Conservation (phyloP, 2,888 invertebrate species). For the Aporophyla nigra region DNA sequence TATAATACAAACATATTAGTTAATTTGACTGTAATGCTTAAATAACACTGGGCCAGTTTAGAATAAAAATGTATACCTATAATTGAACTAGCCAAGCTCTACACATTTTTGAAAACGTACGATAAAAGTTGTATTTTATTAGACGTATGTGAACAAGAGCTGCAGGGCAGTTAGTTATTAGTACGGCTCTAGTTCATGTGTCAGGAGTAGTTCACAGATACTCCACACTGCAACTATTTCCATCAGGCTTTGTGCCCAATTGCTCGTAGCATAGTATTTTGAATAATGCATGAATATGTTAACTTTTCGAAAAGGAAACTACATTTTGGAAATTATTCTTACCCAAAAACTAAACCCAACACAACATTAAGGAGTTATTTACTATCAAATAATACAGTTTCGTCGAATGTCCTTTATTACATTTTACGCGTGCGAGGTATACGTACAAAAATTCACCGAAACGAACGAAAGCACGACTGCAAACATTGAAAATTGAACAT, state of each 20-base stretch:
- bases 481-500: conserved; percentile 21
- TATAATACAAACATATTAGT: neutral
- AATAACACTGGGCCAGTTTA: neutral
- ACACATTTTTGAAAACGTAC: conserved; percentile 8
- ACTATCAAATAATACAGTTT: neutral
- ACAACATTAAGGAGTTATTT: neutral
- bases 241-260: conserved; percentile 74
- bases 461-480: conserved; percentile 1
- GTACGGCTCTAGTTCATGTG: conserved; percentile 20
- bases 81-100: neutral
- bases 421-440: neutral
- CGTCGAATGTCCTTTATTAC: neutral
- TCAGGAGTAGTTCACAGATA: conserved; percentile 40
- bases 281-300: conserved; percentile 55
- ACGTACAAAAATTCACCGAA: neutral
- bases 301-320: conserved; percentile 32
- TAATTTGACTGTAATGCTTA: neutral
- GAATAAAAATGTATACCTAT: neutral
- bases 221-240: conserved; percentile 74
- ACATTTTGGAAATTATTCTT: neutral
- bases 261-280: conserved; percentile 49
- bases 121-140: conserved; percentile 1
- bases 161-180: conserved; percentile 37
- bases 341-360: neutral
- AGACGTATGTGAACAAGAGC: conserved; percentile 29